Evolutionary conservation across 2,888 invertebrate species (phyloP).

Genomic region (Galerucella pusilla): DNA sequence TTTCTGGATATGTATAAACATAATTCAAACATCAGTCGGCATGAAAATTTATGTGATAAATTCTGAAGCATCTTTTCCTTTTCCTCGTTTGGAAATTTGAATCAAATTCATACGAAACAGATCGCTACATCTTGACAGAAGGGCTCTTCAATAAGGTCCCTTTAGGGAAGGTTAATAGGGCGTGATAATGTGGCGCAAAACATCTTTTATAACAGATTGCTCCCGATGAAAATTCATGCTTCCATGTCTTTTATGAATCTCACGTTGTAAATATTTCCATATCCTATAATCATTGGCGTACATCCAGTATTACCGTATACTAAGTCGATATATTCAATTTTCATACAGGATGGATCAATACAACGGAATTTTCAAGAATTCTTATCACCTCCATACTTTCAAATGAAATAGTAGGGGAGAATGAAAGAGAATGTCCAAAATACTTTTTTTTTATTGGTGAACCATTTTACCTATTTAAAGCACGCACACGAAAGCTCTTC

Average conservation of each 20-base stretch:
- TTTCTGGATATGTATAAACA: neutral
- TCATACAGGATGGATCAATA: too few relatives aligned
- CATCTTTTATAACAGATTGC: conserved; percentile 38
- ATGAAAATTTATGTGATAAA: neutral
- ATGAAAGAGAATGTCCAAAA: too few relatives aligned
- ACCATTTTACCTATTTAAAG: too few relatives aligned
- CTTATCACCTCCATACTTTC: too few relatives aligned
- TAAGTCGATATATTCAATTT: too few relatives aligned
- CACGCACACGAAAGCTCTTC: too few relatives aligned
- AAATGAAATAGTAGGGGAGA: too few relatives aligned
- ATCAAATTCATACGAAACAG: neutral
- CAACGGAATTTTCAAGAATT: too few relatives aligned
- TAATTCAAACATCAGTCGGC: neutral
- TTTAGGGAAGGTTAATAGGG: conserved; percentile 32
- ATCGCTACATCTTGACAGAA: neutral
- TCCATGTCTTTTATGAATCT: conserved; percentile 37
- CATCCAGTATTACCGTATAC: neutral
- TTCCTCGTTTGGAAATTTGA: neutral
- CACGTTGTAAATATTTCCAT: conserved; percentile 28
- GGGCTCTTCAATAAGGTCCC: conserved; percentile 17
- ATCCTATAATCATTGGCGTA: neutral
- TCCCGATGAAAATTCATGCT: conserved; percentile 43
- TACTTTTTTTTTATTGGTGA: too few relatives aligned
- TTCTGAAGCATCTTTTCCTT: neutral
- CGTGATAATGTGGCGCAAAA: conserved; percentile 33